Percentiles rank a stretch among this genome's conserved stretches.
These are phyloP conservation scores for Volucella bombylans DNA, from an alignment of 2,888 invertebrate species.

Conservation along the genomic window DNA sequence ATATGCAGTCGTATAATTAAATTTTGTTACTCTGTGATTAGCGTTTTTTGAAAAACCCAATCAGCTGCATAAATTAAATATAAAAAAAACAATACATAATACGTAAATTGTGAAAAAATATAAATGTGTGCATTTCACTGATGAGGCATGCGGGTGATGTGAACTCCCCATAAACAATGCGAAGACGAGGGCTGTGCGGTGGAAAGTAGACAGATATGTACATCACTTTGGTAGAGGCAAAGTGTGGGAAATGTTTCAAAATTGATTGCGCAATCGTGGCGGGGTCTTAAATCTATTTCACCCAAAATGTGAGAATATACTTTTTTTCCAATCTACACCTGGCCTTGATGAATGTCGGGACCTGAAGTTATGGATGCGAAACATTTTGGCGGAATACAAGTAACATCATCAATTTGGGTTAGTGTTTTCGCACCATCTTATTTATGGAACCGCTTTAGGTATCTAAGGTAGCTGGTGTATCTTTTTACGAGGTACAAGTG, in stretches of 20 bases:
- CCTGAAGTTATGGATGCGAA: slow-evolving; percentile 21
- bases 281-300: slow-evolving; percentile 29
- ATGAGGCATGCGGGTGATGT: background rate
- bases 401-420: slow-evolving; percentile 5
- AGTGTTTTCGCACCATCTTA: slow-evolving; percentile 21
- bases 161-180: slow-evolving; percentile 20
- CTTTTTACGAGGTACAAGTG: background rate
- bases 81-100: background rate
- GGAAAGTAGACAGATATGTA: background rate
- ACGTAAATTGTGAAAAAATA: background rate
- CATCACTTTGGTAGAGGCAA: background rate
- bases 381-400: slow-evolving; percentile 25
- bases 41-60: slow-evolving; percentile 16
- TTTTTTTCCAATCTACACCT: background rate
- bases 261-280: slow-evolving; percentile 23
- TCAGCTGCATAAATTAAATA: background rate
- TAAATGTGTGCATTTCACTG: too few relatives aligned
- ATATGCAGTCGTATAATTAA: too few relatives aligned
- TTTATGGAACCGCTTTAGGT: slow-evolving; percentile 45
- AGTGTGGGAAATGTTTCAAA: slow-evolving; percentile 20
- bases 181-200: background rate
- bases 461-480: background rate
- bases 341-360: slow-evolving; percentile 37
- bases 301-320: slow-evolving; percentile 27
- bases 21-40: background rate